phyloP scores from a whole-genome alignment of 1,140 invertebrate genomes.

The Magallana gigas region DNA sequence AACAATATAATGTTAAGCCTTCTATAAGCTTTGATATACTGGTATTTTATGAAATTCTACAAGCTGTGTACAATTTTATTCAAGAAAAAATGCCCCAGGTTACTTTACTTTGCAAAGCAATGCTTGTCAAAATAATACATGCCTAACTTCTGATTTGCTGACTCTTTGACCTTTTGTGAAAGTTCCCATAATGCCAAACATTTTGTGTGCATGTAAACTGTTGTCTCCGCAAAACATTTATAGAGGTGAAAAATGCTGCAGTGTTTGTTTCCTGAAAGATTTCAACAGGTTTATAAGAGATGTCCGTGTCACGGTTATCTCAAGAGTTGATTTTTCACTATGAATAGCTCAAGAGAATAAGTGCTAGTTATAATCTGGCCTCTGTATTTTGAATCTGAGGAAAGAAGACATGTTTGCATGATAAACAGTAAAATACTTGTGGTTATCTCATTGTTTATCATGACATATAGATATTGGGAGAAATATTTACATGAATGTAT shows the following conservation, averaged over 20 bases:
- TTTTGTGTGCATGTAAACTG: background rate
- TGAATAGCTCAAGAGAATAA: background rate
- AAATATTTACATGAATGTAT: background rate
- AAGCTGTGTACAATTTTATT: no score
- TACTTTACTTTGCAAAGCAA: background rate
- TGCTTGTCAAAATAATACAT: background rate
- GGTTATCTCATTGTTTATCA: conserved; percentile 11
- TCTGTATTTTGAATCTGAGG: background rate
- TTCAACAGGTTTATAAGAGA: background rate
- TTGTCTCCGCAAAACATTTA: background rate
- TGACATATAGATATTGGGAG: background rate
- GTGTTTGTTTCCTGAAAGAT: background rate
- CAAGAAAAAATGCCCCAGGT: no score
- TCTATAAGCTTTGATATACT: no score
- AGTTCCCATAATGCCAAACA: conserved; percentile 6
- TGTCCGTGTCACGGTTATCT: background rate
- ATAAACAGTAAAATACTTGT: background rate
- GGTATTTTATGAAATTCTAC: no score
- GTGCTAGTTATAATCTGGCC: background rate
- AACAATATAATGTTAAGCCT: no score
- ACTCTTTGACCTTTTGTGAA: background rate
- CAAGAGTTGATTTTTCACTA: background rate
- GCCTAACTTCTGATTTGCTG: background rate
- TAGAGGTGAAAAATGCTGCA: background rate
- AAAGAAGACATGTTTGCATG: no score